These are phyloP conservation scores for Arizona elegans DNA, from an alignment of 2,113 vertebrate species.

Conservation along the genomic window DNA sequence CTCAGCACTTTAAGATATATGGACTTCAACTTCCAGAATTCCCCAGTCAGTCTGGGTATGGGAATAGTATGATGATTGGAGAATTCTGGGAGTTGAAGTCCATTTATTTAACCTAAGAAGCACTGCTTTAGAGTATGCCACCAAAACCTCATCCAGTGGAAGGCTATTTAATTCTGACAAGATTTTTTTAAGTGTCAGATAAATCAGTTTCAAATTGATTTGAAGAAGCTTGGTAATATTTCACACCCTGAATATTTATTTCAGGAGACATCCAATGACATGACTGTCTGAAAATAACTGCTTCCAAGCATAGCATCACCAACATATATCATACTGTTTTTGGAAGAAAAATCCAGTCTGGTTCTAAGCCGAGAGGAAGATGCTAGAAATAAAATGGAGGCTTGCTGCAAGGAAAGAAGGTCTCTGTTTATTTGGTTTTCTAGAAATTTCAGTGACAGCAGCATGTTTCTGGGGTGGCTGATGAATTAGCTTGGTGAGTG, in stretches of 20 bases:
- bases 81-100: neutral
- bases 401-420: no score
- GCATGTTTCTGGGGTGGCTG: no score
- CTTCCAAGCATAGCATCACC: neutral
- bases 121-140: neutral
- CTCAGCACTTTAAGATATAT: neutral
- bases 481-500: no score
- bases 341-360: no score
- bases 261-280: neutral
- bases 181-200: neutral
- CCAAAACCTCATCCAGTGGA: neutral
- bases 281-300: neutral
- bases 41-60: neutral
- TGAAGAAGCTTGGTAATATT: neutral
- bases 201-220: neutral
- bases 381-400: no score
- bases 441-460: no score
- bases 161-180: neutral
- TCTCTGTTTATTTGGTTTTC: no score
- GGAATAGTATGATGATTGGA: neutral
- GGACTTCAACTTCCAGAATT: neutral
- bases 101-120: neutral
- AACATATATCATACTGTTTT: neutral
- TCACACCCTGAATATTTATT: neutral
- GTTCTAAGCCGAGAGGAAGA: no score